A percentile compares a stretch with the other conserved stretches of the same genome.
These are phyloP conservation scores for Notiomystis cincta DNA, from an alignment of 2,113 vertebrate species.

Conservation along the genomic window DNA sequence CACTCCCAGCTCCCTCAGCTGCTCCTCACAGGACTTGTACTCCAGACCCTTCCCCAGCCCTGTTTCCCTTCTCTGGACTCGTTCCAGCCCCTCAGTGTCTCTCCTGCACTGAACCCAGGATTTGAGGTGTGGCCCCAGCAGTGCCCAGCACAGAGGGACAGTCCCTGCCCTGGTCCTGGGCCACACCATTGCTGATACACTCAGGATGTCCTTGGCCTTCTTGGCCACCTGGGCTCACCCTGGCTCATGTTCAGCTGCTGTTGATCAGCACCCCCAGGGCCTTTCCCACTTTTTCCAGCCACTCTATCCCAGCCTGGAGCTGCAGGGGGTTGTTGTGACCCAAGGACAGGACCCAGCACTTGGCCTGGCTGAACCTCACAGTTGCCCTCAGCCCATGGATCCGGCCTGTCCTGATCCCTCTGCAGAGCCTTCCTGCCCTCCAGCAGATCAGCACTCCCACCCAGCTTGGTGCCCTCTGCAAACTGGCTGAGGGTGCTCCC, in stretches of 20 bases:
- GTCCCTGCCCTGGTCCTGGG: neutral
- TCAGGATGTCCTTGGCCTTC: neutral
- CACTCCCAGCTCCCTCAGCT: neutral
- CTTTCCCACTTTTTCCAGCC: neutral
- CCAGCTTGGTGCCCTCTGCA: neutral
- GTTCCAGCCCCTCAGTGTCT: neutral
- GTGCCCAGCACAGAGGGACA: neutral
- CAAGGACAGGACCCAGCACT: neutral
- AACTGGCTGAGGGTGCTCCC: neutral
- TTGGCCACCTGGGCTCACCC: neutral
- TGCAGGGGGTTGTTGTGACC: neutral
- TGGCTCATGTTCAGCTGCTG: neutral
- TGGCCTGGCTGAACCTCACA: neutral
- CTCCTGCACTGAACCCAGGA: too few species aligned
- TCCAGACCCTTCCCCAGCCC: neutral
- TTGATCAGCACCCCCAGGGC: neutral
- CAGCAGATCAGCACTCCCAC: neutral
- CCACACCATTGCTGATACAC: neutral
- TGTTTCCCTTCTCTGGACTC: rapidly evolving
- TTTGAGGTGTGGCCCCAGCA: neutral
- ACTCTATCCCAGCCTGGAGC: neutral
- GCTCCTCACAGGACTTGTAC: neutral
- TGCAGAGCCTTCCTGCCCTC: neutral
- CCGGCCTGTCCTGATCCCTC: neutral
- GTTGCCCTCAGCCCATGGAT: rapidly evolving